These are phyloP conservation scores for Silvanus unidentatus DNA, from an alignment of 2,888 invertebrate species.

Conservation along the genomic window DNA sequence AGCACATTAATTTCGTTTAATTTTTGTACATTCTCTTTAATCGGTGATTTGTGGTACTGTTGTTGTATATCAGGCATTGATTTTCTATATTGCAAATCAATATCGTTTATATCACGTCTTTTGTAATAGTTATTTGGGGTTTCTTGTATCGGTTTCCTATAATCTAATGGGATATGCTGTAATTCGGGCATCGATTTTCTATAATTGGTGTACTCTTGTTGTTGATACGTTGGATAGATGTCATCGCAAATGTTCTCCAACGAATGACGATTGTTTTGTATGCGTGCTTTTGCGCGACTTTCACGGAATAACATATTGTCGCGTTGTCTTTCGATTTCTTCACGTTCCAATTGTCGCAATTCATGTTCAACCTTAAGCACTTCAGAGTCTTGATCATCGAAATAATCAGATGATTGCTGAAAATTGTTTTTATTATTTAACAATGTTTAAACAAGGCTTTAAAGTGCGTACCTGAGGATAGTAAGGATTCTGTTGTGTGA, in stretches of 20 bases:
- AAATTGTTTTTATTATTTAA: conserved; percentile 3
- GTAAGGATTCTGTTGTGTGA: conserved; percentile 34
- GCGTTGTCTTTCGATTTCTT: conserved; percentile 68
- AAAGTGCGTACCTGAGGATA: conserved; percentile 30
- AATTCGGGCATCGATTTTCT: conserved; percentile 43
- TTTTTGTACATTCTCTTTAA: conserved; percentile 13
- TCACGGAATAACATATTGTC: conserved; percentile 65
- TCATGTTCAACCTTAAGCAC: conserved; percentile 73
- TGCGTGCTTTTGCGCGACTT: conserved; percentile 48
- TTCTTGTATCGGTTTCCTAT: conserved; percentile 28
- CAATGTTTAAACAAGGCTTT: neutral
- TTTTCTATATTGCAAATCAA: conserved; percentile 33
- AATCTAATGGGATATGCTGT: conserved; percentile 30
- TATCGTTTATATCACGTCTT: conserved; percentile 13
- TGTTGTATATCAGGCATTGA: conserved; percentile 42
- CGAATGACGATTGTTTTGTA: conserved; percentile 38
- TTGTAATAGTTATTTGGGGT: conserved; percentile 24
- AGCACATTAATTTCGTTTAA: conserved; percentile 9
- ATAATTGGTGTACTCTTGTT: conserved; percentile 28
- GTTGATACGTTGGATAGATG: conserved; percentile 26
- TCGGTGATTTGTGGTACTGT: conserved; percentile 28
- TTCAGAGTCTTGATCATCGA: conserved; percentile 43
- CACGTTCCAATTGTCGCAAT: conserved; percentile 69
- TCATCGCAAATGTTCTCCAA: conserved; percentile 42
- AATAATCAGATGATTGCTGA: conserved; percentile 30